Evolutionary conservation across 2,888 invertebrate genomes (phyloP).

Genomic region (Apocheima hispidaria): DNA sequence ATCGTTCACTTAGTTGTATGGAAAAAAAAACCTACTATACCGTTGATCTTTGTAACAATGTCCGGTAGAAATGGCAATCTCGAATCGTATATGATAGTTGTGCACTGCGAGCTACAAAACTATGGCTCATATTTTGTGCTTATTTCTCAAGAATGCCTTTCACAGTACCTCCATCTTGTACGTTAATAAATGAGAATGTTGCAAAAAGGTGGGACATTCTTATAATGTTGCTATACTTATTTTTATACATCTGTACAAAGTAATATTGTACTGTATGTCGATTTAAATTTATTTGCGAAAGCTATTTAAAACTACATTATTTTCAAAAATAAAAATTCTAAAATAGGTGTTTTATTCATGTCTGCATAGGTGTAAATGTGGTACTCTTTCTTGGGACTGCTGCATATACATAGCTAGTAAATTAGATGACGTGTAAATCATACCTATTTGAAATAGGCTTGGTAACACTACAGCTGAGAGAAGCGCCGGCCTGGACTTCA

Average conservation of each 20-base stretch:
- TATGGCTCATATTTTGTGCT: neutral
- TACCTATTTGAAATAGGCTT: conserved; percentile 1
- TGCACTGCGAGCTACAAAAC: neutral
- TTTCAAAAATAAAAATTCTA: no score
- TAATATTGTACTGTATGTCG: no score
- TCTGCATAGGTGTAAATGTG: no score
- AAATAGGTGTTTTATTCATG: no score
- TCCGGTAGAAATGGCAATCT: no score
- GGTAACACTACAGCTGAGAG: conserved; percentile 25
- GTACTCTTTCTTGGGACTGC: no score
- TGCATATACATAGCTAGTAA: neutral
- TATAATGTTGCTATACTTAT: neutral
- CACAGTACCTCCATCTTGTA: conserved; percentile 3
- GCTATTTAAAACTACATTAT: no score
- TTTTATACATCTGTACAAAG: neutral
- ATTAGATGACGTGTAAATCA: neutral
- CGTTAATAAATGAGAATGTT: conserved; percentile 3
- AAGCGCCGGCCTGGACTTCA: conserved; percentile 32
- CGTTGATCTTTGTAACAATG: neutral
- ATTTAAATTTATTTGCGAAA: neutral
- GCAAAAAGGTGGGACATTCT: conserved; percentile 1
- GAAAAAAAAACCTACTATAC: neutral
- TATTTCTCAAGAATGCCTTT: conserved; percentile 9
- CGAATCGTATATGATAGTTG: neutral
- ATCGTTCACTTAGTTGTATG: no score